phyloP scores from a whole-genome alignment of 2,797 vertebrate genomes.

The Fistularia commersonii region DNA sequence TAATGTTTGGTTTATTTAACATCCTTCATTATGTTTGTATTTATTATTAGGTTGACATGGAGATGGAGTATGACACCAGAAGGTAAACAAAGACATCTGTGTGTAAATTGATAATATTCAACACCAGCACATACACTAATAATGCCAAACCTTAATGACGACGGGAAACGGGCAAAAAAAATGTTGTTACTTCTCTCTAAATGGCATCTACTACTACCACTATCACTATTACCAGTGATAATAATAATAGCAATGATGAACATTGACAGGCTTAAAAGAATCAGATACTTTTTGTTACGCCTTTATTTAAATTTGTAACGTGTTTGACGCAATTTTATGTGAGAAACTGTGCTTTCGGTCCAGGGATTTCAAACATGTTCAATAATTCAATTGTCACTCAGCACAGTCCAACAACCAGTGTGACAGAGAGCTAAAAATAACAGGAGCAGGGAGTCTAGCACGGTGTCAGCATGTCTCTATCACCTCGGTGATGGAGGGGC shows the following conservation, averaged over 20 bases:
- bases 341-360: slow-evolving; percentile 24
- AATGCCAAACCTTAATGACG: background rate
- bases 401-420: slow-evolving; percentile 37
- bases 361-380: slow-evolving; percentile 46
- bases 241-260: too few species aligned
- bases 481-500: slow-evolving; percentile 71
- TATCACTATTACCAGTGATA: too few species aligned
- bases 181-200: too few species aligned
- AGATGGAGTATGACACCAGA: slow-evolving; percentile 27
- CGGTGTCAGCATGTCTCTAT: slow-evolving; percentile 67
- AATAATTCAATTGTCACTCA: slow-evolving; percentile 59
- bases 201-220: too few species aligned
- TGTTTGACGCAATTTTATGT: slow-evolving; percentile 36
- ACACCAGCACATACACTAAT: background rate
- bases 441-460: slow-evolving; percentile 47
- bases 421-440: slow-evolving; percentile 39
- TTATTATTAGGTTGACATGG: slow-evolving; percentile 41
- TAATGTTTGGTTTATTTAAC: slow-evolving; percentile 54
- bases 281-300: slow-evolving; percentile 34
- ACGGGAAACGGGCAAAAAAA: background rate
- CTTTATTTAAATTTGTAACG: slow-evolving; percentile 42
- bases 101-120: background rate
- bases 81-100: slow-evolving; percentile 15
- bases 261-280: background rate
- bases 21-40: slow-evolving; percentile 65